Percentiles rank a stretch among this genome's conserved stretches.
Conservation (phyloP, 2,113 vertebrate genomes). For the Apus apus region DNA sequence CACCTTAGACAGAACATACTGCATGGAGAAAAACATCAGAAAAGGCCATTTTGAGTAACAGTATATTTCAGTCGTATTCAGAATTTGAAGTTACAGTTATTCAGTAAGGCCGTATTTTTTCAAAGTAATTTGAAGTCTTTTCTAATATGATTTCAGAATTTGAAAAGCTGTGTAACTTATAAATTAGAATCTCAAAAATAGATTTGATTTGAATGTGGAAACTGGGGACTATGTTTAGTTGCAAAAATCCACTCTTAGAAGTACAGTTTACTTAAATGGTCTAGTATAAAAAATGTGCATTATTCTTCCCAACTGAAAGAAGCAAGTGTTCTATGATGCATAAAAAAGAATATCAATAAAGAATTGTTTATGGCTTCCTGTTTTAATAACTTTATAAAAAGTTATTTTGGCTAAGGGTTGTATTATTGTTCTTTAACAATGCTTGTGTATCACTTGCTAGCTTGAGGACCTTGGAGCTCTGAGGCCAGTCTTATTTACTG, state of each 20-base stretch:
- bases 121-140: neutral
- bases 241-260: neutral
- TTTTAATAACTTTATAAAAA: neutral
- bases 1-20: neutral
- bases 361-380: constrained; percentile 63
- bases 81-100: neutral
- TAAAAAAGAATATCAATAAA: constrained; percentile 26
- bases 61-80: fast-evolving
- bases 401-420: constrained; percentile 7
- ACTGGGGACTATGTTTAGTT: neutral
- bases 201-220: neutral
- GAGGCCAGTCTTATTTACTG: neutral
- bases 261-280: neutral
- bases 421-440: constrained; percentile 63
- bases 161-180: neutral
- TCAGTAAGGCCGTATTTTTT: neutral
- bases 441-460: constrained; percentile 22
- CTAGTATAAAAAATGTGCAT: neutral
- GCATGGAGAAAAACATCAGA: neutral
- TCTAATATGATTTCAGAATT: neutral
- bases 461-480: constrained; percentile 27
- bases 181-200: neutral
- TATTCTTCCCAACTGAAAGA: neutral
- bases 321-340: constrained; percentile 6
- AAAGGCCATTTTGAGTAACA: neutral